Percentiles rank a stretch among this genome's conserved stretches.
Evolutionary conservation across 2,888 invertebrate genomes (phyloP).

Genomic region (Micropterix aruncella): DNA sequence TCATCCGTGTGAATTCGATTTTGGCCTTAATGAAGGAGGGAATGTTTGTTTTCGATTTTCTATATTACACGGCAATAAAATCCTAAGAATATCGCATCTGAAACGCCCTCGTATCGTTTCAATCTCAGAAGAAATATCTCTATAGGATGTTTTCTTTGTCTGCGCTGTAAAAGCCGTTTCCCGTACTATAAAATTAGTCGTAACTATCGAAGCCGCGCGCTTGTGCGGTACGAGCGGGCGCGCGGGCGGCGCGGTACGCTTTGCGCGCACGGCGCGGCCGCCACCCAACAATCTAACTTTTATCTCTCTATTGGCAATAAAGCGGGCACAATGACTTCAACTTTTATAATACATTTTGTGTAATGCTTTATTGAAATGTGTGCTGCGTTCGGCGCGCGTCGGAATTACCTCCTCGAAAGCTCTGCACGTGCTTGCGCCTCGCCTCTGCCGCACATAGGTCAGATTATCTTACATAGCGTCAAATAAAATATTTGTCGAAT

Average conservation of each 20-base stretch:
- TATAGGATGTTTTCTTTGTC: neutral
- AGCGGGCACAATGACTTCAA: neutral
- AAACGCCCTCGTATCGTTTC: too few relatives aligned
- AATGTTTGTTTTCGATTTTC: too few relatives aligned
- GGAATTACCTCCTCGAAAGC: too few relatives aligned
- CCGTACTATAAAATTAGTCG: neutral
- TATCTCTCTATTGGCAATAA: neutral
- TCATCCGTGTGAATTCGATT: too few relatives aligned
- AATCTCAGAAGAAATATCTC: too few relatives aligned
- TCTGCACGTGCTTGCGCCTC: too few relatives aligned
- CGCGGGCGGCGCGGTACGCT: neutral
- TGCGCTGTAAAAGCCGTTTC: neutral
- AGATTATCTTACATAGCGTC: too few relatives aligned
- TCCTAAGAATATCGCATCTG: too few relatives aligned
- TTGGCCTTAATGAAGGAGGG: too few relatives aligned
- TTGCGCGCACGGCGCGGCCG: neutral
- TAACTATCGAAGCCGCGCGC: neutral
- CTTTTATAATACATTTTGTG: neutral
- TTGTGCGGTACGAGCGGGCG: neutral
- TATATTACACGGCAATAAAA: too few relatives aligned
- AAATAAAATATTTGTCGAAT: too few relatives aligned
- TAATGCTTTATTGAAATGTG: neutral
- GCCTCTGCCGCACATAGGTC: too few relatives aligned
- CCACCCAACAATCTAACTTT: neutral
- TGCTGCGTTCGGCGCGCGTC: neutral